Conservation (phyloP, 1,140 invertebrate genomes). For the Drosophila santomea region DNA sequence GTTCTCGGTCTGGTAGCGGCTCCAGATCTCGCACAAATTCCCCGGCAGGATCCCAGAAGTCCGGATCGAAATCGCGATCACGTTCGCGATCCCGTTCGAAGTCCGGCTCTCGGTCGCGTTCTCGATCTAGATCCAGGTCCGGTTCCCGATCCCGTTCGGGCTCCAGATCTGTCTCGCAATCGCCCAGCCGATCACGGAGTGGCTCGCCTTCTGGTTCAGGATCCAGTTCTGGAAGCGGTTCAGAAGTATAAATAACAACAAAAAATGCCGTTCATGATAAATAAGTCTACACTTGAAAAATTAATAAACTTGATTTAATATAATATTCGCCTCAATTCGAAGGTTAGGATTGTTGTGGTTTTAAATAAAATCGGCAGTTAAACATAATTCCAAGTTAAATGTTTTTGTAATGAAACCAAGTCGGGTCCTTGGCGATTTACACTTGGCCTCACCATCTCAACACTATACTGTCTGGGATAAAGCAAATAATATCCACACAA, state of each 20-base stretch:
- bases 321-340: not conserved
- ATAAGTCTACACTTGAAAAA: constrained; percentile 6
- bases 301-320: not conserved
- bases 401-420: not conserved
- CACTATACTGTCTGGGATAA: not conserved
- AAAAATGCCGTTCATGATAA: constrained; percentile 19
- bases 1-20: constrained; percentile 80
- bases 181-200: constrained; percentile 78
- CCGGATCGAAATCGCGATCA: constrained; percentile 54
- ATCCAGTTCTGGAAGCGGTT: constrained; percentile 73
- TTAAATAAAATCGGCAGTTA: not conserved
- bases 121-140: constrained; percentile 68
- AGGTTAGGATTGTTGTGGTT: not conserved
- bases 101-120: constrained; percentile 56
- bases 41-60: constrained; percentile 65
- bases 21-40: constrained; percentile 68
- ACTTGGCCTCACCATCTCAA: not conserved
- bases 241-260: constrained; percentile 54
- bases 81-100: constrained; percentile 55
- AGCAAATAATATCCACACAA: not conserved
- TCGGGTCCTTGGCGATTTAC: constrained; percentile 9
- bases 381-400: too few relatives aligned
- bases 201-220: constrained; percentile 70
- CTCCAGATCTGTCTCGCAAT: constrained; percentile 71
- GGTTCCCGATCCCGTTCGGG: constrained; percentile 63